Conservation (phyloP, 1,140 invertebrate species). For the Cepaea nemoralis region DNA sequence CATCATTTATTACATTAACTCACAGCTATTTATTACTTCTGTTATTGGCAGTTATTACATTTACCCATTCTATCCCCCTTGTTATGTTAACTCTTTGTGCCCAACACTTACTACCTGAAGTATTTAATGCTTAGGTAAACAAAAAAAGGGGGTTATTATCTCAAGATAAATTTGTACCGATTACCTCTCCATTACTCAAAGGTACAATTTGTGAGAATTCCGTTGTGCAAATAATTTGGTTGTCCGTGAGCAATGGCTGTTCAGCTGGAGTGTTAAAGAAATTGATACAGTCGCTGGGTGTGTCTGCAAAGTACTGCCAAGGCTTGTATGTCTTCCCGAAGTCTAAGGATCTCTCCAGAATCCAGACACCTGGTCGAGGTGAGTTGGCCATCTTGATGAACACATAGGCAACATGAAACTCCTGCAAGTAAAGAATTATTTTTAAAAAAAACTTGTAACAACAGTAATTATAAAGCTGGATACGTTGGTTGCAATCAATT, state of each 20-base stretch:
- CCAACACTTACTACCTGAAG: no score
- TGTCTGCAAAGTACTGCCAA: conserved; percentile 98
- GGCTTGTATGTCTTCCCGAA: conserved; percentile 92
- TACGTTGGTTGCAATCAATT: no score
- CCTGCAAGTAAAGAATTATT: conserved; percentile 74
- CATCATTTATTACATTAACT: no score
- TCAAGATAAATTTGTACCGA: no score
- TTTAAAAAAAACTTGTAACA: no score
- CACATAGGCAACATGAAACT: conserved; percentile 98
- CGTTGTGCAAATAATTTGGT: conserved; percentile 95
- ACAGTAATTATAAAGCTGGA: no score
- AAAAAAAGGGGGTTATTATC: no score
- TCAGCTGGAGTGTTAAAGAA: conserved; percentile 71
- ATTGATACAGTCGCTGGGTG: conserved; percentile 79
- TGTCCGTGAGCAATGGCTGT: conserved; percentile 81
- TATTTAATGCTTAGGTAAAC: no score
- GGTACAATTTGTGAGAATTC: conserved; percentile 97
- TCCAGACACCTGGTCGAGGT: conserved; percentile 95
- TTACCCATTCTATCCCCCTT: no score
- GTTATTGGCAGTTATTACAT: no score
- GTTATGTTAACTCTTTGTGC: no score
- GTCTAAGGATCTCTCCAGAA: conserved; percentile 93
- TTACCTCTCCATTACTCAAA: conserved; percentile 92
- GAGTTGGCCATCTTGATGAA: conserved; percentile 98
- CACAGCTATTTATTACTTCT: no score